Evolutionary conservation across 2,888 invertebrate species (phyloP), one percentile per base, ranked within the genome.

Genomic region (Polydrusus cervinus): DNA sequence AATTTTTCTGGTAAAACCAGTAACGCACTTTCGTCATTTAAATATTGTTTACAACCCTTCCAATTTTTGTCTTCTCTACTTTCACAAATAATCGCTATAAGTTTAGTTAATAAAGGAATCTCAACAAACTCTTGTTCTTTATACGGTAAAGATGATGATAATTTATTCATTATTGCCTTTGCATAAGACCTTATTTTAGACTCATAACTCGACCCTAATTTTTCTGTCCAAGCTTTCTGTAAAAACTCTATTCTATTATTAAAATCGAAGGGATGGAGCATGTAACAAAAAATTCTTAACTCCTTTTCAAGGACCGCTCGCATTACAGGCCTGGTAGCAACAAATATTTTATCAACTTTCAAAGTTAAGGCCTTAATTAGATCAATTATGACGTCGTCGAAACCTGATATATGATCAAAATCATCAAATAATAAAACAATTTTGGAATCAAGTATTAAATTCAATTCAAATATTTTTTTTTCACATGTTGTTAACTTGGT

Each of bases 41-140:
- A 25, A 64, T 25, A 64, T 20, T 64, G 47, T 14, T 64, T 18
- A 10, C 64, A 64, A 45, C 64, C 64, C 11, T 64, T 8, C 64
- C 64, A 64, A 3, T 45, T 30, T 0, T 64, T n/a, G 3, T 64
- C 25, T n/a, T 43, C 14, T 20, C 18, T 64, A 20, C 45, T 64
- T 16, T 45, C 5, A 47, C 18, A 43, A 30, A 64, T 64, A 14
- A 13, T 3, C 14, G 64, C 49, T 25, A 64, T 16, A 20, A 64
- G 25, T 30, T 30, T 30, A n/a, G 64, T 47, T 14, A 47, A 30
- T 30, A 64, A 47, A 13, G 64, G 64, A 64, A 47, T 64, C 1
- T 3, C 14, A 7, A 64, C 25, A 20, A 64, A 47, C 14, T 57
- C 16, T 14, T 38, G 30, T 16, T 57, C 57, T 9, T 25, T 57